These are phyloP conservation scores for Tachypleus tridentatus DNA, from an alignment of 1,140 invertebrate genomes.

Conservation along the genomic window DNA sequence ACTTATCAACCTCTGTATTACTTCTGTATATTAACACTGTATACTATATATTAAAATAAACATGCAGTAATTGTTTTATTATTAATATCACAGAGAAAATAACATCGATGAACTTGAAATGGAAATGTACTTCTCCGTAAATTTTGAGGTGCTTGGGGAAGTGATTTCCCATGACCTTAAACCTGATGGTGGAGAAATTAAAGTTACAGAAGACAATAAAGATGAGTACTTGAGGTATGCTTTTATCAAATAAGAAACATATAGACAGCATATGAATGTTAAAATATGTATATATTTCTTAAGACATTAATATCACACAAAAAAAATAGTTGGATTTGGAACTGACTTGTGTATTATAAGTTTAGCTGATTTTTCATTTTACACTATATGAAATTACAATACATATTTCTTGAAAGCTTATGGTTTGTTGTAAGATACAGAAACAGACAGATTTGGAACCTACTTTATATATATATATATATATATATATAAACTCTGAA, in stretches of 20 bases:
- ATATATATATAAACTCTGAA: too few relatives aligned
- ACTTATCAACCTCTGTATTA: conserved; percentile 37
- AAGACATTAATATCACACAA: neutral
- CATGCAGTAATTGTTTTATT: too few relatives aligned
- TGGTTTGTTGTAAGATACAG: too few relatives aligned
- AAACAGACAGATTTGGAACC: too few relatives aligned
- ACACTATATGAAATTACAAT: too few relatives aligned
- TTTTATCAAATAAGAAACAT: too few relatives aligned
- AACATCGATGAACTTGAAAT: conserved; percentile 93
- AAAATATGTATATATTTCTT: neutral
- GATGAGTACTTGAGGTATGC: conserved; percentile 79
- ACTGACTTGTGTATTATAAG: neutral
- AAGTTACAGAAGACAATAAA: conserved; percentile 80
- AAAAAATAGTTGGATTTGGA: too few relatives aligned
- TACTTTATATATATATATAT: too few relatives aligned
- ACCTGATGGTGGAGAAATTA: conserved; percentile 65
- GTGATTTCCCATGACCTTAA: conserved; percentile 78
- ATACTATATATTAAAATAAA: too few relatives aligned
- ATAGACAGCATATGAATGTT: neutral
- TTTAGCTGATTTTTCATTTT: too few relatives aligned
- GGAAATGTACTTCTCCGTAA: conserved; percentile 91
- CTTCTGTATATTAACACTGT: too few relatives aligned
- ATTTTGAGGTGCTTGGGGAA: conserved; percentile 92
- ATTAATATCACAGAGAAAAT: conserved; percentile 51
- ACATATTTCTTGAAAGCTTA: conserved; percentile 1